phyloP scores from a whole-genome alignment of 2,888 invertebrate genomes.

The Aleiodes leptofemur region DNA sequence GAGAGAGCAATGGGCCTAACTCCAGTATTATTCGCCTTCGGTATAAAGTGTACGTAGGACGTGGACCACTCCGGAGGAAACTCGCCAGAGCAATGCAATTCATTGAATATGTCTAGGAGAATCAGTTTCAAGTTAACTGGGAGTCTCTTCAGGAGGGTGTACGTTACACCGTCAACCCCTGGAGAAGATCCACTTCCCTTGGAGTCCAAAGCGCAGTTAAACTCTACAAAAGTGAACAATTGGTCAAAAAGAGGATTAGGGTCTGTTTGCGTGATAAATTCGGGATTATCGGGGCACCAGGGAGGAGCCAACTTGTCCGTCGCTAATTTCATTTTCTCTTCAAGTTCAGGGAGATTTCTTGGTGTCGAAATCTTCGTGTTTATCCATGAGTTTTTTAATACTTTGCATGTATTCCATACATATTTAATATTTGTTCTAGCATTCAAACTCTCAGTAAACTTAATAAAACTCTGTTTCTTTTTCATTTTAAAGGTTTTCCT shows the following conservation, averaged over 20 bases:
- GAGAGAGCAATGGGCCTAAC: conserved; percentile 51
- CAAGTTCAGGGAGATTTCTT: no score
- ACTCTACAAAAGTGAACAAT: no score
- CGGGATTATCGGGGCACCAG: not conserved
- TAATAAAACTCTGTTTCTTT: conserved; percentile 2
- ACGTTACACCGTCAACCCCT: not conserved
- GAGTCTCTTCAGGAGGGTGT: not conserved
- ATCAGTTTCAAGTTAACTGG: not conserved
- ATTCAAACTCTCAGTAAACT: conserved; percentile 1
- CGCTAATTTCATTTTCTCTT: no score
- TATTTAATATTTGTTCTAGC: conserved; percentile 2
- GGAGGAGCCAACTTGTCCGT: no score
- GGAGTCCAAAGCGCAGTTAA: no score
- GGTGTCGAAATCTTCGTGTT: no score
- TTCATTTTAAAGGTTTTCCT: conserved; percentile 8
- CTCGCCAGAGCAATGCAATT: not conserved
- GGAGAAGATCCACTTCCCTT: no score
- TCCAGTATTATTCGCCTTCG: conserved; percentile 44
- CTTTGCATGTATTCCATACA: no score
- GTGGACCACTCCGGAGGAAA: conserved; percentile 41
- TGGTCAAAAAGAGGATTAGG: no score
- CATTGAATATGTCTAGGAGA: not conserved
- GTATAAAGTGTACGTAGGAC: conserved; percentile 50
- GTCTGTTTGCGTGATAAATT: no score
- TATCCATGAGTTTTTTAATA: not conserved